A percentile compares a stretch with the other conserved stretches of the same genome.
Evolutionary conservation across 2,113 vertebrate genomes (phyloP).

Genomic region (Scartelaos histophorus): DNA sequence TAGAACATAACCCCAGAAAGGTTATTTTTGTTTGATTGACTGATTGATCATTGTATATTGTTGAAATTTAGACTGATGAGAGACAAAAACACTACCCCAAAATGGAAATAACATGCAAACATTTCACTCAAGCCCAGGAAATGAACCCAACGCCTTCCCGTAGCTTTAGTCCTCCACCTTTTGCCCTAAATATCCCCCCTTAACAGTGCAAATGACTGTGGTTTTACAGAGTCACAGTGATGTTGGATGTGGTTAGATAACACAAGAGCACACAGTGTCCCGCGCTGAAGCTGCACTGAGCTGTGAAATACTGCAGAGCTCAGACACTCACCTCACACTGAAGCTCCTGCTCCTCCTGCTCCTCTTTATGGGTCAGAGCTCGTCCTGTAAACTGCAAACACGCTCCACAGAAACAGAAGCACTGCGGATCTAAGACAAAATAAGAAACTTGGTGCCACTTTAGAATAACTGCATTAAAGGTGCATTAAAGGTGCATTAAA

Average conservation of each 20-base stretch:
- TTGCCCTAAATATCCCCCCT: not conserved
- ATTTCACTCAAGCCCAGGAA: not conserved
- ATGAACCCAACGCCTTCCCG: not conserved
- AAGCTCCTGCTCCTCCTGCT: too few species aligned
- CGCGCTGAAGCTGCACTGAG: conserved; percentile 50
- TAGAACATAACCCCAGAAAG: too few species aligned
- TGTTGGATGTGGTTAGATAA: conserved; percentile 59
- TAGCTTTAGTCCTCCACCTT: not conserved
- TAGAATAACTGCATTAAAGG: too few species aligned
- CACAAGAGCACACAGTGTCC: conserved; percentile 57
- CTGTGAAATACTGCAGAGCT: conserved; percentile 65
- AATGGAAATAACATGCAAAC: too few species aligned
- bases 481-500: too few species aligned
- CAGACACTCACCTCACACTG: conserved; percentile 37
- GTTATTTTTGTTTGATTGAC: too few species aligned
- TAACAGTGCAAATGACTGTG: conserved; percentile 20
- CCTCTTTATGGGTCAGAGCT: not conserved
- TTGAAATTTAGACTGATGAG: too few species aligned
- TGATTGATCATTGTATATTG: too few species aligned
- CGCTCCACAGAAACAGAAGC: not conserved
- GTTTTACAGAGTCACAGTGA: conserved; percentile 11
- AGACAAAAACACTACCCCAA: too few species aligned
- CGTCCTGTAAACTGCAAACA: not conserved
- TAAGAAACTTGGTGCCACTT: too few species aligned
- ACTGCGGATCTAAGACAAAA: too few species aligned